Percentiles rank a stretch among this genome's conserved stretches.
Conservation (phyloP, 2,888 invertebrate genomes). For the Eurytoma californica region DNA sequence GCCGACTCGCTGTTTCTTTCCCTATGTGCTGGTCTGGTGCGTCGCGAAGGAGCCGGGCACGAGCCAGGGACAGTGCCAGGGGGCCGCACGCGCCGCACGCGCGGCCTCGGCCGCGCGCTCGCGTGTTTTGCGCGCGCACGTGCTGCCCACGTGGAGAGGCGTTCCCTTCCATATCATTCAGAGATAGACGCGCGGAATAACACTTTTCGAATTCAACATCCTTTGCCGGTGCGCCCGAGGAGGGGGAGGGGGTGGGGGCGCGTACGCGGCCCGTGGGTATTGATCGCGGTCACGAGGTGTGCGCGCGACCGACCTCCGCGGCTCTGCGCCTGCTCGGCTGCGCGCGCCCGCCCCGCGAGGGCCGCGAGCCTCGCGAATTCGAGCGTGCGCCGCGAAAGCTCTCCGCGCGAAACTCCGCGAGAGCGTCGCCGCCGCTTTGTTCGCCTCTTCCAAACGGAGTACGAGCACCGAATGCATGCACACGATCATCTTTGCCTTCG, state of each 20-base stretch:
- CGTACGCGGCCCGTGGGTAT: slow-evolving; percentile 64
- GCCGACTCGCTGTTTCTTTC: neutral
- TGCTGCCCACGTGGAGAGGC: slow-evolving; percentile 73
- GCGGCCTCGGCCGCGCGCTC: slow-evolving; percentile 29
- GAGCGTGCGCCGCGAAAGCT: no score
- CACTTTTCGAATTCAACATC: slow-evolving; percentile 75
- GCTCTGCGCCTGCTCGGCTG: slow-evolving; percentile 65
- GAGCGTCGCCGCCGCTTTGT: no score
- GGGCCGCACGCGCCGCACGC: no score
- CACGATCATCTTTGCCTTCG: no score
- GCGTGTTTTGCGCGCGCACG: slow-evolving; percentile 69
- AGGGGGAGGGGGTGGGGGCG: slow-evolving; percentile 9
- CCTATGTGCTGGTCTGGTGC: neutral
- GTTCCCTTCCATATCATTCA: slow-evolving; percentile 75
- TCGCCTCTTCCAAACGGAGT: no score
- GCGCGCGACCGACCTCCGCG: slow-evolving; percentile 67
- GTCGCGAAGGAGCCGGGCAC: neutral
- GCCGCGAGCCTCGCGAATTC: no score
- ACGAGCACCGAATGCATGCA: no score
- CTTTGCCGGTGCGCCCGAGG: slow-evolving; percentile 62
- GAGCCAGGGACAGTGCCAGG: slow-evolving; percentile 4
- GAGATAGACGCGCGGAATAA: slow-evolving; percentile 75
- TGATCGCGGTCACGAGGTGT: slow-evolving; percentile 75
- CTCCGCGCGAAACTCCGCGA: no score
- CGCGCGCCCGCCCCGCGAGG: no score